Evolutionary conservation across 2,888 invertebrate genomes (phyloP).

Genomic region (Andrena chrysosceles): DNA sequence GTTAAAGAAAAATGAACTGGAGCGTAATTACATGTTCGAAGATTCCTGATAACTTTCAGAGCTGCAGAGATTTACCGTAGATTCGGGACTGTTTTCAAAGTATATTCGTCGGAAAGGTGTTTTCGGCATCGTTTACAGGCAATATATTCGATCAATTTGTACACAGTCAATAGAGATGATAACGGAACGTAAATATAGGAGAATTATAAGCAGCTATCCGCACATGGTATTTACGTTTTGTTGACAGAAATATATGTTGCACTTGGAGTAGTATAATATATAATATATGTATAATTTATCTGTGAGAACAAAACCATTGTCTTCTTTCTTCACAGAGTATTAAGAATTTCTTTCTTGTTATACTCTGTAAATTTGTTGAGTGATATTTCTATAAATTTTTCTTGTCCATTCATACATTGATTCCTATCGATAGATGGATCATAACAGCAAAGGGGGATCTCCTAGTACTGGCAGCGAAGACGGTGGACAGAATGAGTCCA

Average conservation of each 20-base stretch:
- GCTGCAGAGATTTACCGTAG: not conserved
- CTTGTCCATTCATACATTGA: not conserved
- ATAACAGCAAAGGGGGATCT: constrained; percentile 87
- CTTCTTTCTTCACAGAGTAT: not conserved
- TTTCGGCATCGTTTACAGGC: constrained; percentile 11
- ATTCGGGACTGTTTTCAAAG: constrained; percentile 26
- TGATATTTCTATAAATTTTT: not conserved
- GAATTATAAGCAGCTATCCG: constrained; percentile 5
- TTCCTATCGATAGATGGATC: constrained; percentile 77
- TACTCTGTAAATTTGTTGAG: not conserved
- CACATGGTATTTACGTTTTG: constrained; percentile 32
- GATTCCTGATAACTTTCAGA: not conserved
- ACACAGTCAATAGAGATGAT: not conserved
- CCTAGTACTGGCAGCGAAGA: constrained; percentile 95
- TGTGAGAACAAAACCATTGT: constrained; percentile 18
- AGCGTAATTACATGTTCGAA: not conserved
- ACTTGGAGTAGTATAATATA: not conserved
- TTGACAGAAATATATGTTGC: constrained; percentile 45
- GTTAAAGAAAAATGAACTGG: not conserved
- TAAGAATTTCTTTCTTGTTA: not conserved
- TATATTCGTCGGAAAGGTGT: constrained; percentile 7
- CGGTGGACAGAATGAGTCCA: constrained; percentile 87
- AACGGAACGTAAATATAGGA: not conserved
- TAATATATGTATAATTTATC: constrained; percentile 3
- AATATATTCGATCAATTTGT: constrained; percentile 22